These are phyloP conservation scores for Drosophila asahinai DNA, from an alignment of 1,140 invertebrate genomes.

Conservation along the genomic window DNA sequence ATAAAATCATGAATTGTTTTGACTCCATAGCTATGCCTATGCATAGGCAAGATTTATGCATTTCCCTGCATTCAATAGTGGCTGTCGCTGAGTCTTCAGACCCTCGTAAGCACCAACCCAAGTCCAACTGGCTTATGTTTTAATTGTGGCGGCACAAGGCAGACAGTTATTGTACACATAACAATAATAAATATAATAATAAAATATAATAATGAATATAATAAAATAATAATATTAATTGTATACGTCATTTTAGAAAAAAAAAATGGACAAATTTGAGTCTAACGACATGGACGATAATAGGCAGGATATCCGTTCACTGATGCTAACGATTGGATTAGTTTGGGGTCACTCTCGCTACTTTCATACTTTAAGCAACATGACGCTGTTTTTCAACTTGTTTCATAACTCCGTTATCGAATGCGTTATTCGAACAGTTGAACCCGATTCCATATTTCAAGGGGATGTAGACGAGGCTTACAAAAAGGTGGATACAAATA, in stretches of 20 bases:
- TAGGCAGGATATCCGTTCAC: constrained; percentile 87
- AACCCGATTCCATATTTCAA: constrained; percentile 88
- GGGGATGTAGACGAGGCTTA: constrained; percentile 88
- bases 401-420: constrained; percentile 91
- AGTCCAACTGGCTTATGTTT: no score
- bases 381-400: constrained; percentile 90
- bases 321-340: constrained; percentile 91
- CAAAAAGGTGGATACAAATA: constrained; percentile 81
- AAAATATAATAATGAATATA: no score
- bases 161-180: no score
- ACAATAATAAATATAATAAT: no score
- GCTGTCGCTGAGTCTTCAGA: no score
- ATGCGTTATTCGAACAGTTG: constrained; percentile 85
- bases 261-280: constrained; percentile 90
- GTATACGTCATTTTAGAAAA: constrained; percentile 38
- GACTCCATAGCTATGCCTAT: no score
- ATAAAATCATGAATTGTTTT: no score
- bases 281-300: constrained; percentile 89
- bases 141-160: no score
- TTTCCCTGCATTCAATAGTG: no score
- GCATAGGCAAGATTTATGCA: no score
- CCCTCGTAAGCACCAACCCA: no score
- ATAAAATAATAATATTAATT: background rate
- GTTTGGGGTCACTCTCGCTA: constrained; percentile 94
- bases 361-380: constrained; percentile 91